Evolutionary conservation across 2,888 invertebrate genomes (phyloP), one percentile per base, ranked within the genome.

Genomic region (Agrypnus murinus): DNA sequence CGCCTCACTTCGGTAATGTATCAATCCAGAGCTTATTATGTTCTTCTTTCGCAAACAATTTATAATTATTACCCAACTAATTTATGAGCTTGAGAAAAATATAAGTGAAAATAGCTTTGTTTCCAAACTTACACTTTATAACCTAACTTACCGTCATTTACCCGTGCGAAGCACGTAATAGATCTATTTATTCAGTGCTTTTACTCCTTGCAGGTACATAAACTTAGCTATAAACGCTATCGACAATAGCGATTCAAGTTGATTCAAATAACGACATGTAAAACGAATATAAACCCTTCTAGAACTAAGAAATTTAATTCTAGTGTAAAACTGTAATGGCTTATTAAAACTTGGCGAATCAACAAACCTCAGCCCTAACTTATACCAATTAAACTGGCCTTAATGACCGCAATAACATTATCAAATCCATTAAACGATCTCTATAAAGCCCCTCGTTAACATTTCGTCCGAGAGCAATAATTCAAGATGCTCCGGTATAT

Each of bases 351-450:
- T 79, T 76, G 73, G 76, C 73, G 75, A 74, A 77, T 79, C 76
- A 78, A 78, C 78, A 77, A 77, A 76, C 75, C 75, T 67, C 75
- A 71, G 71, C 73, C 75, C 76, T 70, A 75, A 75, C 77, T 77
- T 74, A 72, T 69, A 73, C 74, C 75, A 78, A 79, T 79, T 79
- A 79, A 78, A 77, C 74, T 74, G 76, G 75, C 77, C 78, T 77
- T 79, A 78, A 79, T 78, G 77, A 77, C 77, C 77, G 77, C 77
- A 77, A 78, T 79, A 78, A 77, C 78, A 79, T 79, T 78, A 79
- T 78, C 79, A 78, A 79, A 78, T 78, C 78, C 79, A 79, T 79
- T 79, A 78, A 76, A 72, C 75, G 73, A 74, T 78, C 77, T 75
- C 74, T 69, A 71, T 74, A 69, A 71, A 74, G 65, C 58, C 64